Conservation (phyloP, 2,888 invertebrate genomes). For the Anoplius nigerrimus region DNA sequence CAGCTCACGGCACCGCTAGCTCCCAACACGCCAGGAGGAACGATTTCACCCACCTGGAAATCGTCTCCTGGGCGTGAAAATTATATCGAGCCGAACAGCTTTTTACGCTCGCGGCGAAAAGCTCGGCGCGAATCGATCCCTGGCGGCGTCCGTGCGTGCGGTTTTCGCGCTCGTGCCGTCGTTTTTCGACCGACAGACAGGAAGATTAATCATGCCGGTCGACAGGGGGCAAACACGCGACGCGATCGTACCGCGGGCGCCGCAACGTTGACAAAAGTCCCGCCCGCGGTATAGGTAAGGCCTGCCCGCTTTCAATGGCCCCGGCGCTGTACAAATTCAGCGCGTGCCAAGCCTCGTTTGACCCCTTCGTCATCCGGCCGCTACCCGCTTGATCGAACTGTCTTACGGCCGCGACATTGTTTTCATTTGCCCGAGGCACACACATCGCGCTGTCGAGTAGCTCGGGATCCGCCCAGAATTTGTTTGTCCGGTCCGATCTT, state of each 20-base stretch:
- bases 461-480: too few species aligned
- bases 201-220: slow-evolving; percentile 30
- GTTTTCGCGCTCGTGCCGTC: slow-evolving; percentile 13
- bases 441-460: too few species aligned
- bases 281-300: neutral
- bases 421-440: neutral
- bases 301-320: too few species aligned
- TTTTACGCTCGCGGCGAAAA: slow-evolving; percentile 9
- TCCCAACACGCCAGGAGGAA: too few species aligned
- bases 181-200: slow-evolving; percentile 8
- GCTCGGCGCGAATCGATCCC: slow-evolving; percentile 24
- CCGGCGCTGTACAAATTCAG: too few species aligned
- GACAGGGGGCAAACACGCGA: slow-evolving; percentile 30
- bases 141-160: slow-evolving; percentile 23
- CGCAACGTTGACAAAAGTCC: slow-evolving; percentile 11
- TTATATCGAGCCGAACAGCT: slow-evolving; percentile 24
- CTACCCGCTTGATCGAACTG: neutral
- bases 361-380: neutral
- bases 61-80: slow-evolving; percentile 15
- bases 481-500: too few species aligned
- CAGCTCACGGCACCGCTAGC: neutral
- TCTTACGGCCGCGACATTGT: neutral
- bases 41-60: neutral
- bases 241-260: slow-evolving; percentile 2
- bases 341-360: neutral